Evolutionary conservation across 2,797 vertebrate genomes (phyloP).

Genomic region (Carduelis carduelis): DNA sequence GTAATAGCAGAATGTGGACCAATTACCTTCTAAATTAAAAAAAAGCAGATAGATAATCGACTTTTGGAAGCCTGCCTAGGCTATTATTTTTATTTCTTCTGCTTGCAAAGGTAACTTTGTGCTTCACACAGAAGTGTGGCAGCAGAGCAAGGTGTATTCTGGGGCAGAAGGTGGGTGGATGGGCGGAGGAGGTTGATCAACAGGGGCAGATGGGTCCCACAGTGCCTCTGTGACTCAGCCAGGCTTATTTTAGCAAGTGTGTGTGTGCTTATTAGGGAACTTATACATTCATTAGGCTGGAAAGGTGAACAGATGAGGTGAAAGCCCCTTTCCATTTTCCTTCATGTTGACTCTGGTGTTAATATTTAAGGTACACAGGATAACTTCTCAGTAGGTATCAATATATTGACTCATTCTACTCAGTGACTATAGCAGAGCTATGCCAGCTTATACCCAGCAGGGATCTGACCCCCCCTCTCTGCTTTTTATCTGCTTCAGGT

Average conservation of each 20-base stretch:
- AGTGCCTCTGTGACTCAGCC: not conserved
- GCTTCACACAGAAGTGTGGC: not conserved
- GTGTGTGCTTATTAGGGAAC: not conserved
- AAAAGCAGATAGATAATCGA: not conserved
- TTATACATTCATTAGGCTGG: not conserved
- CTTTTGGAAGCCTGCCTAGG: not conserved
- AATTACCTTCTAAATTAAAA: not conserved
- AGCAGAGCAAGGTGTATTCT: not conserved
- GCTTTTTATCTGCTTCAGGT: conserved; percentile 20
- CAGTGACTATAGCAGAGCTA: not conserved
- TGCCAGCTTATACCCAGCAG: not conserved
- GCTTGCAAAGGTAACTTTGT: not conserved
- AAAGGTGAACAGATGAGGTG: not conserved
- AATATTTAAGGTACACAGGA: not conserved
- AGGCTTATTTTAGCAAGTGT: not conserved
- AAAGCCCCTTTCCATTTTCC: not conserved
- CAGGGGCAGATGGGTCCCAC: not conserved
- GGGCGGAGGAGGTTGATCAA: not conserved
- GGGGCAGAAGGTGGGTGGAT: not conserved
- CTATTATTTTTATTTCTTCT: not conserved
- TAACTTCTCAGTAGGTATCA: conserved; percentile 19
- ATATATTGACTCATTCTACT: conserved; percentile 20
- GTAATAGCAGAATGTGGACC: not conserved
- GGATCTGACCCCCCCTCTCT: not conserved
- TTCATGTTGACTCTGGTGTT: not conserved